Percentiles rank a stretch among this genome's conserved stretches.
These are phyloP conservation scores for Drosophila orosa DNA, from an alignment of 1,140 invertebrate species.

Conservation along the genomic window DNA sequence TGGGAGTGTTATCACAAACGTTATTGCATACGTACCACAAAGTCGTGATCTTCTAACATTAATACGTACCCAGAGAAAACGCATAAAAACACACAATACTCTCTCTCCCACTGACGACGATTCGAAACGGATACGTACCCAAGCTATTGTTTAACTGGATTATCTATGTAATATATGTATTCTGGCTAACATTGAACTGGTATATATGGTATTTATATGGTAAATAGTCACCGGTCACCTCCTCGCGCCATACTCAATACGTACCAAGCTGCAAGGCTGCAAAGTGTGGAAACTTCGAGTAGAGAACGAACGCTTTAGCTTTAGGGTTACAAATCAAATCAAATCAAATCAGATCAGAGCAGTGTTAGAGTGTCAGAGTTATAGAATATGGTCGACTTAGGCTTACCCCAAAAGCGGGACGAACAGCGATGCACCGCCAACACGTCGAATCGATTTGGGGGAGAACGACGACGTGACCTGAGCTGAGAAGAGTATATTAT, in stretches of 20 bases:
- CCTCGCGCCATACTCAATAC: constrained; percentile 63
- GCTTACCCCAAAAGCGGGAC: constrained; percentile 71
- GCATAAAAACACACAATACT: constrained; percentile 33
- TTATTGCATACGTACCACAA: constrained; percentile 67
- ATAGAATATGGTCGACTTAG: constrained; percentile 38
- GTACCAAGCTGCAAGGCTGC: constrained; percentile 67
- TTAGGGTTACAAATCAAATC: constrained; percentile 57
- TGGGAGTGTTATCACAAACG: constrained; percentile 24
- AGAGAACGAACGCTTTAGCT: constrained; percentile 69
- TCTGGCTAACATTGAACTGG: constrained; percentile 44
- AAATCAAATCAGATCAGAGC: constrained; percentile 44
- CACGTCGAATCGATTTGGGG: constrained; percentile 49
- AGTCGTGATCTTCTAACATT: constrained; percentile 55
- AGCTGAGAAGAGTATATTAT: constrained; percentile 57
- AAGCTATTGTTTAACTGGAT: constrained; percentile 46
- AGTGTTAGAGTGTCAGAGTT: constrained; percentile 51
- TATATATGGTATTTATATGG: constrained; percentile 25
- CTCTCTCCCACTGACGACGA: constrained; percentile 11
- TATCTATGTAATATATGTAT: constrained; percentile 33
- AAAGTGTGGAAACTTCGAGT: constrained; percentile 66
- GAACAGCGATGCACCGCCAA: constrained; percentile 45
- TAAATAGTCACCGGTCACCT: constrained; percentile 44
- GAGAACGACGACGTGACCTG: constrained; percentile 34
- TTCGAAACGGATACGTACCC: constrained; percentile 63
- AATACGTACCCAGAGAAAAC: constrained; percentile 67